Evolutionary conservation across 2,888 invertebrate genomes (phyloP).

Genomic region (Cremastinae sp.): DNA sequence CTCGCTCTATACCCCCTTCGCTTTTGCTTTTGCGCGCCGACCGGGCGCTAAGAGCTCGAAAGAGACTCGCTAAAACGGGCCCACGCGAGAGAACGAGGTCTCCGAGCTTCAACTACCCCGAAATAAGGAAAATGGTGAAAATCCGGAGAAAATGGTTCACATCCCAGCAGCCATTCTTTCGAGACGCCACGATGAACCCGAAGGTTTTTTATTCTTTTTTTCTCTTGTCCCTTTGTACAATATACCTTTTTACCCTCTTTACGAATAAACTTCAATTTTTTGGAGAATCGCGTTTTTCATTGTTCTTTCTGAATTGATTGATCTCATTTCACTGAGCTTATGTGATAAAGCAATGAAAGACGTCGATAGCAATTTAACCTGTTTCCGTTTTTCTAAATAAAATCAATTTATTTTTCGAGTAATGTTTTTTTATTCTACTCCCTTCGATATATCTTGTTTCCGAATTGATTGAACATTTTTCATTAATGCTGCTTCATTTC

Average conservation of each 20-base stretch:
- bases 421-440: no score
- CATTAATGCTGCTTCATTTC: no score
- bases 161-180: conserved; percentile 53
- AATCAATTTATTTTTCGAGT: no score
- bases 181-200: conserved; percentile 36
- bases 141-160: conserved; percentile 60
- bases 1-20: conserved; percentile 20
- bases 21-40: conserved; percentile 24
- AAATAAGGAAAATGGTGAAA: conserved; percentile 64
- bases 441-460: no score
- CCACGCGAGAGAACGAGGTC: conserved; percentile 26
- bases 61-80: not conserved
- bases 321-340: no score
- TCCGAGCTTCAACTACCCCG: conserved; percentile 43
- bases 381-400: no score
- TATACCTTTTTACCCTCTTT: not conserved
- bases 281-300: conserved; percentile 1
- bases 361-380: no score
- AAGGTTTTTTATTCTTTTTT: conserved; percentile 30
- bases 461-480: no score
- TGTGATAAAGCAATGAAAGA: no score
- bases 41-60: conserved; percentile 36
- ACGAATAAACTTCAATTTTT: conserved; percentile 25
- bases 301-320: no score
- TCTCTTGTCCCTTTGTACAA: not conserved